Evolutionary conservation across 1,140 invertebrate species (phyloP).

Genomic region (Halyomorpha halys): DNA sequence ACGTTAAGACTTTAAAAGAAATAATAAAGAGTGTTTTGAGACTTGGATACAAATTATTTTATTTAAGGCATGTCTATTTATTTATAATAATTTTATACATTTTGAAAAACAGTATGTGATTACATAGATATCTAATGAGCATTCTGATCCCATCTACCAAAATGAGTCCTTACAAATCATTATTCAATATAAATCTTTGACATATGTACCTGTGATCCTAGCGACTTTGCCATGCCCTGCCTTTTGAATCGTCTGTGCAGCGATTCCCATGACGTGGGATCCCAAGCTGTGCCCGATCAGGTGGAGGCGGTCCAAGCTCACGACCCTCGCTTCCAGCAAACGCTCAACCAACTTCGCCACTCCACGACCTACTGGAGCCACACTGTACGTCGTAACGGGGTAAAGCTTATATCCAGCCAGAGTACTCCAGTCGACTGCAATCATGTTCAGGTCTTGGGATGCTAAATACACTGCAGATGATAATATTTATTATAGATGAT

Average conservation of each 20-base stretch:
- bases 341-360: constrained; percentile 11
- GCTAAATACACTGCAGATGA: constrained; percentile 7
- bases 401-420: constrained; percentile 17
- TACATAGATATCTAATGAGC: no score
- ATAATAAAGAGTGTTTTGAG: no score
- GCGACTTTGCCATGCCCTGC: constrained; percentile 23
- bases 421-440: constrained; percentile 21
- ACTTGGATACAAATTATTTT: no score
- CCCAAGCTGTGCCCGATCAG: constrained; percentile 77
- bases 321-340: constrained; percentile 11
- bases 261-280: constrained; percentile 66
- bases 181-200: no score
- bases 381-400: constrained; percentile 15
- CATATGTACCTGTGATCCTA: constrained; percentile 46
- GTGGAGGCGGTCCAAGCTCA: constrained; percentile 44
- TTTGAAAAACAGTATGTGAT: no score
- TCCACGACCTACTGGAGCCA: constrained; percentile 7
- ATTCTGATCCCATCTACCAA: no score
- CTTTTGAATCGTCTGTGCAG: constrained; percentile 42
- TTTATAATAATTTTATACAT: no score
- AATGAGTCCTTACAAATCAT: no score
- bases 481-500: not conserved
- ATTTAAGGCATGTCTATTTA: no score
- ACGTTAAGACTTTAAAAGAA: no score
- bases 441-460: constrained; percentile 5